Evolutionary conservation across 2,888 invertebrate species (phyloP), one percentile per base, ranked within the genome.

Genomic region (Pyrrhia umbra): DNA sequence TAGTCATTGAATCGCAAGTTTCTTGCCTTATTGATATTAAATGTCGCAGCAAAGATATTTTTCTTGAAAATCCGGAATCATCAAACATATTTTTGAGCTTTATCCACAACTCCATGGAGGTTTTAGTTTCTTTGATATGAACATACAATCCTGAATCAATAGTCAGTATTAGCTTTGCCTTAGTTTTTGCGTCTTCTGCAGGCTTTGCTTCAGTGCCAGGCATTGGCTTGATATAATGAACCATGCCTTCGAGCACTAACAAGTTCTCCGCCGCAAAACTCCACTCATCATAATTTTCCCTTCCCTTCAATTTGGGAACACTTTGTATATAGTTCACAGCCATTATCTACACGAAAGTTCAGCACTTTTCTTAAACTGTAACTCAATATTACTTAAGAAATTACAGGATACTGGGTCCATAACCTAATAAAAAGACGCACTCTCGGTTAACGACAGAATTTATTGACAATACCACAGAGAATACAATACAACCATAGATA

Each of bases 61-160:
- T 75, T 43, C 80, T 47, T 4, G 79, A 42, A 37, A 69, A 79
- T 6, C 78, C 80, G 0, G 75, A 74, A 30, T 79, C 77, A 23
- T 73, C 77, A 46, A 79, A 73, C 51, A 56, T 39, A 18, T 25
- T 46, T 15, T 39, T 56, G 3, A 55, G 9, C 16, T 55, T 46
- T 18, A 2, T 23, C 55, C 55, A 55, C 16, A 55, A 27, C 10
- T 34, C 56, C 1, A 2, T 1, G 1, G 57, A 42, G 9, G 9
- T 49, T 9, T 6, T 42, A 1, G 50, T 50, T 1, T 58, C 23
- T 6, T 50, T 50, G 4, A 58, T 50, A 43, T 50, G 58, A 0
- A 58, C 58, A 3, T 43, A 58, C 43, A 58, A 21, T 15, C 15
- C 18, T 1, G 58, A 1, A 43, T 37, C 57, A 2, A 57, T 57